Evolutionary conservation across 1,140 invertebrate species (phyloP).

Genomic region (Carcinoscorpius rotundicauda): DNA sequence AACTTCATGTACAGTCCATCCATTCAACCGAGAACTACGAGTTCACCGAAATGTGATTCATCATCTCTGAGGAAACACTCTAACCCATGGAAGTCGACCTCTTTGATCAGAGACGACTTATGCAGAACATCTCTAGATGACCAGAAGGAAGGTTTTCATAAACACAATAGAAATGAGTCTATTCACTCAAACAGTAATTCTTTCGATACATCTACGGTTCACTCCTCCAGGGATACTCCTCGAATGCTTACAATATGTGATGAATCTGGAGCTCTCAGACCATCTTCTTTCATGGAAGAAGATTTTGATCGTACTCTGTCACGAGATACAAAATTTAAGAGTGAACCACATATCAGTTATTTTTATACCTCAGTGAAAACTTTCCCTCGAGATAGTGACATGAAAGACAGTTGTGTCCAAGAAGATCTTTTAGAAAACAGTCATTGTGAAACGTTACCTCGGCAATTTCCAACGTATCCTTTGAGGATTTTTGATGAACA

Average conservation of each 20-base stretch:
- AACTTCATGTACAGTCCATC: background rate
- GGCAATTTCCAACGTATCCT: no score
- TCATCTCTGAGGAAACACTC: background rate
- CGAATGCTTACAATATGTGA: slow-evolving; percentile 6
- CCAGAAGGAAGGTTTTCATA: background rate
- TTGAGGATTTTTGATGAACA: slow-evolving; percentile 5
- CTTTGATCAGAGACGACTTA: background rate
- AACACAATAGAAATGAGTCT: slow-evolving; percentile 1
- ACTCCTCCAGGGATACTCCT: background rate
- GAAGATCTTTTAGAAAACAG: no score
- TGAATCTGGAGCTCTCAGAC: slow-evolving; percentile 7
- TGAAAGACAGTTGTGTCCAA: no score
- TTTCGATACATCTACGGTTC: background rate
- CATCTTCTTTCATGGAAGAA: slow-evolving; percentile 8
- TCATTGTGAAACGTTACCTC: no score
- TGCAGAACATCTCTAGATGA: slow-evolving; percentile 5
- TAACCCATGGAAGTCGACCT: background rate
- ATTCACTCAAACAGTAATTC: no score
- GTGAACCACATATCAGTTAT: slow-evolving; percentile 4
- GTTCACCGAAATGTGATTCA: background rate
- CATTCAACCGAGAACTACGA: background rate
- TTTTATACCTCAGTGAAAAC: slow-evolving; percentile 12
- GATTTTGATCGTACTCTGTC: slow-evolving; percentile 5
- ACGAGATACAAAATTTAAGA: slow-evolving; percentile 3
- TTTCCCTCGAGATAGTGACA: background rate